phyloP scores from a whole-genome alignment of 2,888 invertebrate genomes.

The Clunio marinus region DNA sequence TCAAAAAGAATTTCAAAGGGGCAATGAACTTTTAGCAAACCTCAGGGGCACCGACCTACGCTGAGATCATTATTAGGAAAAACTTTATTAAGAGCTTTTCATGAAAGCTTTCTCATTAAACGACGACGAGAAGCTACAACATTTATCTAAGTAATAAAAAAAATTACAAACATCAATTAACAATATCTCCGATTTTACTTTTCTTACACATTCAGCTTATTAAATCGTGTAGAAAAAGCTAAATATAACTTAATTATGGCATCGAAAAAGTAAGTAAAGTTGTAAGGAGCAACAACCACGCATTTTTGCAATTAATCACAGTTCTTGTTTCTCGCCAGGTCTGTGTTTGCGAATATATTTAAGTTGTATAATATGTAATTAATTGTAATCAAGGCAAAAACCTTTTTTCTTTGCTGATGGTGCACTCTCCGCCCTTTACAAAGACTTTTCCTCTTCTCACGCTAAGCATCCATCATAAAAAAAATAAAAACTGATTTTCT shows the following conservation, averaged over 20 bases:
- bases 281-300: background rate
- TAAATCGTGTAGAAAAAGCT: background rate
- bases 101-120: too few relatives aligned
- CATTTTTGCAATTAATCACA: constrained; percentile 19
- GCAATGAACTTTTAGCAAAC: too few relatives aligned
- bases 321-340: background rate
- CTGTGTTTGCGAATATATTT: background rate
- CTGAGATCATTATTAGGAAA: too few relatives aligned
- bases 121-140: too few relatives aligned
- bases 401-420: background rate
- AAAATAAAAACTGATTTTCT: too few relatives aligned
- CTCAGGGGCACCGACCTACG: too few relatives aligned
- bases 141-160: too few relatives aligned
- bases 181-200: too few relatives aligned
- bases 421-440: background rate
- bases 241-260: background rate
- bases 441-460: background rate
- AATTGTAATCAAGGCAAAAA: constrained; percentile 19
- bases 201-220: too few relatives aligned
- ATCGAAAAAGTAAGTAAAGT: background rate
- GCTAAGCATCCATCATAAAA: background rate
- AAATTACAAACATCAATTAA: background rate
- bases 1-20: too few relatives aligned
- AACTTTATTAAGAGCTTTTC: too few relatives aligned
- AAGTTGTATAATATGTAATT: background rate